Evolutionary conservation across 2,113 vertebrate species (phyloP).

Genomic region (Platysternon megacephalum): DNA sequence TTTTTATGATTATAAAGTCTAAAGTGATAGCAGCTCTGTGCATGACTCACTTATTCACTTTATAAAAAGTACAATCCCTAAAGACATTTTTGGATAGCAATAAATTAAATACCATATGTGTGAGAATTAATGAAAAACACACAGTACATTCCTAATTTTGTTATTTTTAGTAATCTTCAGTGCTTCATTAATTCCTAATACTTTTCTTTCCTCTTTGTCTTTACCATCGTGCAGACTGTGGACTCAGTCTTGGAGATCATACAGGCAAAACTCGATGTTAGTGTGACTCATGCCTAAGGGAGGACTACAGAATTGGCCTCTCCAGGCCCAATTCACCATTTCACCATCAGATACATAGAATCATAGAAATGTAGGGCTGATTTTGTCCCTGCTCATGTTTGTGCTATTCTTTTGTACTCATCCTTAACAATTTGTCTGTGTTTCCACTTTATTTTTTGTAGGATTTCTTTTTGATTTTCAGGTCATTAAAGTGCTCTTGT

Average conservation of each 20-base stretch:
- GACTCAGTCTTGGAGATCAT: rapidly evolving
- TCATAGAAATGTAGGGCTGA: background rate
- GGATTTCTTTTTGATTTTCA: background rate
- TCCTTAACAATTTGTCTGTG: background rate
- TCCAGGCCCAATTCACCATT: background rate
- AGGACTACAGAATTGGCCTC: background rate
- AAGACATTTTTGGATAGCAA: background rate
- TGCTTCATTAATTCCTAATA: constrained; percentile 40
- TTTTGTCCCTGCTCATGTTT: background rate
- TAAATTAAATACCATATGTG: constrained; percentile 60
- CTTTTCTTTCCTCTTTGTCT: constrained; percentile 20
- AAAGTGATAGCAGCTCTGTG: background rate
- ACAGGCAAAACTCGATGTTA: background rate
- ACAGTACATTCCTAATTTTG: constrained; percentile 23
- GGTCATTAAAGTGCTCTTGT: background rate
- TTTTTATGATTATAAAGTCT: background rate
- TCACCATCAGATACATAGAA: background rate
- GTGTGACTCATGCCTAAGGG: background rate
- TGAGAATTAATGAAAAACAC: constrained; percentile 57
- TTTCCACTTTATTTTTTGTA: background rate
- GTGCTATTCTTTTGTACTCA: background rate
- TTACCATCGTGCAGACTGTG: background rate
- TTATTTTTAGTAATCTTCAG: constrained; percentile 11
- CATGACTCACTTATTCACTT: constrained; percentile 52
- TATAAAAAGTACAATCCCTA: constrained; percentile 2